phyloP scores from a whole-genome alignment of 2,888 invertebrate species.

The Busseola fusca region DNA sequence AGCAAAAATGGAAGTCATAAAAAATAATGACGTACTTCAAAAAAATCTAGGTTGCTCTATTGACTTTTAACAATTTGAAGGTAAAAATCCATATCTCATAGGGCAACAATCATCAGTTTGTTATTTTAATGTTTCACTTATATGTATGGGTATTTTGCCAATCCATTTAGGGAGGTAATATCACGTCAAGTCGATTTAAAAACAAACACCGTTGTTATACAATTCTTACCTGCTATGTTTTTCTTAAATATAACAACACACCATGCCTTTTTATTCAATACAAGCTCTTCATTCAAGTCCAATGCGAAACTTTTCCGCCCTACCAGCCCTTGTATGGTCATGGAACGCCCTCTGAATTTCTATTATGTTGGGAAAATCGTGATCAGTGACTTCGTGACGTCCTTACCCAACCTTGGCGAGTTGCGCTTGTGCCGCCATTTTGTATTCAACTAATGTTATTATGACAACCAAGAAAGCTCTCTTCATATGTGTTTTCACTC shows the following conservation, averaged over 20 bases:
- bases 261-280: constrained; percentile 17
- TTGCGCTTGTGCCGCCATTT: constrained; percentile 48
- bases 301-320: constrained; percentile 53
- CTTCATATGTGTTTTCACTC: constrained; percentile 58
- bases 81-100: not conserved
- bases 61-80: not conserved
- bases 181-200: constrained; percentile 4
- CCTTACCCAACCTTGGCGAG: constrained; percentile 77
- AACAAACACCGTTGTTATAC: constrained; percentile 42
- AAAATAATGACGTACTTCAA: not conserved
- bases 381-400: constrained; percentile 71
- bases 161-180: not conserved
- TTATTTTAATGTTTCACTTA: not conserved
- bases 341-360: constrained; percentile 57
- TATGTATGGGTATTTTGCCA: not conserved
- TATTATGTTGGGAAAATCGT: constrained; percentile 65
- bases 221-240: constrained; percentile 25
- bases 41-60: not conserved
- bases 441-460: constrained; percentile 68
- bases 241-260: not conserved
- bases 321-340: constrained; percentile 49
- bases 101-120: not conserved
- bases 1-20: not conserved
- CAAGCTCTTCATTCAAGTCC: constrained; percentile 61
- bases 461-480: constrained; percentile 71